Percentiles rank a stretch among this genome's conserved stretches.
Evolutionary conservation across 2,888 invertebrate species (phyloP).

Genomic region (Sinotaia quadrata): DNA sequence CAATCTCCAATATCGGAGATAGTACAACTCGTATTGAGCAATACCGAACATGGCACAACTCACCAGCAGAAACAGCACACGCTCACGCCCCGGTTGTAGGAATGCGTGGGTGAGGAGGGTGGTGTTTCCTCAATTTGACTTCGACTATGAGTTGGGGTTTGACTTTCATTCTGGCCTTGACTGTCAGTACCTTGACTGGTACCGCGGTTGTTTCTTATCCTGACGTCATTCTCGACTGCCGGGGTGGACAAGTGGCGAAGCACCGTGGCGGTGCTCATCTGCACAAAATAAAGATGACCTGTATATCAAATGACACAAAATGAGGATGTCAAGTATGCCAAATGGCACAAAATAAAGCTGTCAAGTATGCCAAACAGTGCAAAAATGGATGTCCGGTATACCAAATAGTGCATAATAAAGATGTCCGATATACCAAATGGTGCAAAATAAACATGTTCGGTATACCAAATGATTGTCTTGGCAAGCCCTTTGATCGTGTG

Average conservation of each 20-base stretch:
- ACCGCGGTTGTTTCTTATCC: conserved; percentile 60
- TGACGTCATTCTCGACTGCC: conserved; percentile 59
- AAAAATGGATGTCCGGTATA: too few relatives aligned
- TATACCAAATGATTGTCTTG: too few relatives aligned
- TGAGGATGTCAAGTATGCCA: too few relatives aligned
- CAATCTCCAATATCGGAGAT: too few relatives aligned
- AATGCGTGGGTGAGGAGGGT: conserved; percentile 55
- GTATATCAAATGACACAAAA: too few relatives aligned
- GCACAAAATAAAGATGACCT: conserved; percentile 25
- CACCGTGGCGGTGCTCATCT: conserved; percentile 65
- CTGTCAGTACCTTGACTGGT: conserved; percentile 19
- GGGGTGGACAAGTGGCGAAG: conserved; percentile 62
- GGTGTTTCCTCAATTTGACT: conserved; percentile 48
- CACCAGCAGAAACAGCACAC: conserved; percentile 66
- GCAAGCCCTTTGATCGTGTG: too few relatives aligned
- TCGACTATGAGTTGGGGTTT: conserved; percentile 35
- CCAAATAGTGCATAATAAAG: too few relatives aligned
- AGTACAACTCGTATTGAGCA: too few relatives aligned
- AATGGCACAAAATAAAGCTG: too few relatives aligned
- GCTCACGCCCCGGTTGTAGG: conserved; percentile 50
- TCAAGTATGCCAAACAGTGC: too few relatives aligned
- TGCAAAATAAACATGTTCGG: too few relatives aligned
- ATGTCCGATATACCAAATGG: too few relatives aligned
- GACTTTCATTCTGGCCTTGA: conserved; percentile 16
- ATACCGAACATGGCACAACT: conserved; percentile 6